Evolutionary conservation across 2,113 vertebrate genomes (phyloP), one percentile per base, ranked within the genome.

Genomic region (Semicossyphus pulcher): DNA sequence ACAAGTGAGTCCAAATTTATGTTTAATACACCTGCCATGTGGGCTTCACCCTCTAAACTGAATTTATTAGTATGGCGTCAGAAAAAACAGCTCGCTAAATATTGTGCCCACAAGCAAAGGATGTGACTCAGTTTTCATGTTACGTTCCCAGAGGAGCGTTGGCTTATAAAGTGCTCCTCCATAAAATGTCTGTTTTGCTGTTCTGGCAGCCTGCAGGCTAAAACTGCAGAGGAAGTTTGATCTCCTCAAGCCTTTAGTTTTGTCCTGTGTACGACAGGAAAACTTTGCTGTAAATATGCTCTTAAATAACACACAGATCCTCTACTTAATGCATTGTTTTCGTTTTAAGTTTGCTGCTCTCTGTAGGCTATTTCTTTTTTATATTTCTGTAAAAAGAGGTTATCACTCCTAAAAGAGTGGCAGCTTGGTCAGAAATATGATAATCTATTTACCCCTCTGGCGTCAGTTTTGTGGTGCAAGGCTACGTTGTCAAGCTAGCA

Each of bases 51-150:
- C 28, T 29, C 41, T 71, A 67, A 81, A 72, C 45, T 4, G 36
- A 83, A 83, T 90, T 70, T 81, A 80, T 78, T 56, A 57, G 57
- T 14, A 31, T 48, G 36, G 41, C 28, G 1, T 76, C 32, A 39
- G 18, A 66, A 52, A 80, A 73, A 70, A 63, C 81, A 42, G 34
- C 56, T 60, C 70, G 57, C 66, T 76, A 80, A 86, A 80, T 85
- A 83, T 76, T 89, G 72, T 88, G 80, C 80, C 91, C 82, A 76
- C 32, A 72, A 87, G 89, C 78, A 36, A 87, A 62, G 66, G 54
- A 78, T 84, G 69, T 76, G 81, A 84, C 62, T 87, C 76, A 68
- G 72, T 80, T 86, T 84, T 87, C 69, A 74, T 78, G 78, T 85
- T 80, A 81, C 31, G 54, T 86, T 85, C 88, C 83, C 66, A 59